Conservation (phyloP, 2,888 invertebrate genomes). For the Drosophila bunnanda region DNA sequence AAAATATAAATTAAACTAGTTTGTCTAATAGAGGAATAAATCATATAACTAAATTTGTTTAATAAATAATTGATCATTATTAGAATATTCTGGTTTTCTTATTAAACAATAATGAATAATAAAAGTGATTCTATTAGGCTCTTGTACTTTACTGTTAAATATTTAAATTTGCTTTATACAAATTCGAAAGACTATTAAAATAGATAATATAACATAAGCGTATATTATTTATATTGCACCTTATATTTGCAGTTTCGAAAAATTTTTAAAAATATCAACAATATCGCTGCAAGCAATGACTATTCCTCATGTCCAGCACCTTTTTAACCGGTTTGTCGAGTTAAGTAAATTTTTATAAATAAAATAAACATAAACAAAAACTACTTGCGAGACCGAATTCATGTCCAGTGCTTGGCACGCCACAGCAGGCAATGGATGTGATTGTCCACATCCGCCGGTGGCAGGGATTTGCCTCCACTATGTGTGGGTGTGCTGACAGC, state of each 20-base stretch:
- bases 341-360: slow-evolving; percentile 42
- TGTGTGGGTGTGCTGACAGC: slow-evolving; percentile 70
- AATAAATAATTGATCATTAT: not conserved
- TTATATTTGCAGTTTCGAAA: no score
- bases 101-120: not conserved
- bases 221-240: slow-evolving; percentile 8
- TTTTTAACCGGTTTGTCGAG: slow-evolving; percentile 32
- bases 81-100: not conserved
- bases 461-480: slow-evolving; percentile 66
- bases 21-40: not conserved
- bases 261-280: not conserved
- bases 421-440: slow-evolving; percentile 84
- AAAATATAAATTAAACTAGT: not conserved
- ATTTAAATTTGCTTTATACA: not conserved
- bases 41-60: not conserved
- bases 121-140: not conserved
- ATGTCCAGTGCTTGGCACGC: slow-evolving; percentile 84
- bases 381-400: slow-evolving; percentile 63
- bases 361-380: slow-evolving; percentile 53
- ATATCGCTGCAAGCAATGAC: not conserved
- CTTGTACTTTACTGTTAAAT: not conserved
- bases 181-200: not conserved
- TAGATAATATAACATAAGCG: not conserved
- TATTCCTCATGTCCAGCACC: slow-evolving; percentile 16
- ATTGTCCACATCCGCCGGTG: slow-evolving; percentile 80